A percentile compares a stretch with the other conserved stretches of the same genome.
These are phyloP conservation scores for Geotrupes spiniger DNA, from an alignment of 2,888 invertebrate species.

Conservation along the genomic window DNA sequence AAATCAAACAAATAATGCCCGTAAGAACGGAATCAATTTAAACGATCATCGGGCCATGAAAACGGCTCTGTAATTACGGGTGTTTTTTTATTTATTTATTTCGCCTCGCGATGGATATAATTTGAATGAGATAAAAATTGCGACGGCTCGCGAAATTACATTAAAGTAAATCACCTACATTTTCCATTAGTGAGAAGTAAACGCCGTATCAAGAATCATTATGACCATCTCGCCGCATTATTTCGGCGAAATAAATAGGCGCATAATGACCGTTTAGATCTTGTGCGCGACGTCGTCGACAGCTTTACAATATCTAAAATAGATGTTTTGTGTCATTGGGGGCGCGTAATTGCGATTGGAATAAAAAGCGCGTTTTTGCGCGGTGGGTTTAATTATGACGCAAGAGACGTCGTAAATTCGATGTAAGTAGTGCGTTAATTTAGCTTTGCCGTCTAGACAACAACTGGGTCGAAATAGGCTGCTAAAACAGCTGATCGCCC, in stretches of 20 bases:
- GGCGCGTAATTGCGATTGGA: not conserved
- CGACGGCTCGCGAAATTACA: not conserved
- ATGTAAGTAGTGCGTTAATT: conserved; percentile 26
- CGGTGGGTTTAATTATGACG: not conserved
- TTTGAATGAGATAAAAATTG: not conserved
- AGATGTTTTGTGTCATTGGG: conserved; percentile 2
- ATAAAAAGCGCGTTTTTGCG: not conserved
- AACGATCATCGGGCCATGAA: conserved; percentile 20
- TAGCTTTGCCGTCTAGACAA: conserved; percentile 40
- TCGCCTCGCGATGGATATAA: not conserved
- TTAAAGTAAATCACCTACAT: conserved; percentile 7
- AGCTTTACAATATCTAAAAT: conserved; percentile 22
- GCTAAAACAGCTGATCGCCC: conserved; percentile 49
- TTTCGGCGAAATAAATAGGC: conserved; percentile 31
- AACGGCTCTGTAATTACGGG: conserved; percentile 16
- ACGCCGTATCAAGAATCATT: conserved; percentile 24
- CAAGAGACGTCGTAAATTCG: conserved; percentile 7
- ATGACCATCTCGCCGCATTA: conserved; percentile 28
- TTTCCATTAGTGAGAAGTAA: conserved; percentile 27
- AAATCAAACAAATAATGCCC: conserved; percentile 8
- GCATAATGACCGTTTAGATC: conserved; percentile 34
- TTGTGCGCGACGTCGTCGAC: conserved; percentile 31
- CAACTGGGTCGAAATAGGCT: conserved; percentile 41
- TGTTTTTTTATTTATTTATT: conserved; percentile 12
- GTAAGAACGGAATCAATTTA: conserved; percentile 19